Evolutionary conservation across 2,113 vertebrate species (phyloP).

Genomic region (Argyrosomus japonicus): DNA sequence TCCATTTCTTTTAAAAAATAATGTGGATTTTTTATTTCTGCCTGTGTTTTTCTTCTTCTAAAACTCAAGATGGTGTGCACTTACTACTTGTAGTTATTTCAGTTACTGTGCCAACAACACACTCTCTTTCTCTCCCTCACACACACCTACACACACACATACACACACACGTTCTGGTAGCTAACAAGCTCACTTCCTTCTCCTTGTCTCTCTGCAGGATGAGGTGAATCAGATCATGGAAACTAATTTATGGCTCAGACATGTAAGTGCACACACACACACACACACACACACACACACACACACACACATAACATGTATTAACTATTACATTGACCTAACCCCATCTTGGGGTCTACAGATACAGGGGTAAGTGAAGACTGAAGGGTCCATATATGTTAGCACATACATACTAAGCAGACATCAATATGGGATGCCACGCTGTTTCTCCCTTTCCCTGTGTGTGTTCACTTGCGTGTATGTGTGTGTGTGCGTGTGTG

Average conservation of each 20-base stretch:
- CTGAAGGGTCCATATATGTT: background rate
- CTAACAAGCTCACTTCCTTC: slow-evolving; percentile 7
- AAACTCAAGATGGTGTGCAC: background rate
- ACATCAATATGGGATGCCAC: slow-evolving; percentile 26
- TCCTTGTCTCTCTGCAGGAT: slow-evolving; percentile 67
- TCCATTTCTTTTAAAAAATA: background rate
- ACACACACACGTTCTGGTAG: background rate
- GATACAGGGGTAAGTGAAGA: background rate
- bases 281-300: slow-evolving; percentile 15
- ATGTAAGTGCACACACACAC: slow-evolving; percentile 65
- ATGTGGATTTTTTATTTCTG: background rate
- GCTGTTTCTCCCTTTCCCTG: background rate
- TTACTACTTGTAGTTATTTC: background rate
- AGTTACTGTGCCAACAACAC: background rate
- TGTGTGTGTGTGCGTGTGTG: background rate
- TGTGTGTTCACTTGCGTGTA: background rate
- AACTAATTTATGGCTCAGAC: slow-evolving; percentile 81
- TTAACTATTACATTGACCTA: slow-evolving; percentile 7
- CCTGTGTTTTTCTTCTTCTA: background rate
- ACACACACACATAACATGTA: background rate
- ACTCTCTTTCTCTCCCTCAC: background rate
- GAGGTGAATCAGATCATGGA: slow-evolving; percentile 83
- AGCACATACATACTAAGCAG: slow-evolving; percentile 15
- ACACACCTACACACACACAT: background rate
- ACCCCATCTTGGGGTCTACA: background rate